Percentiles rank a stretch among this genome's conserved stretches.
phyloP scores from a whole-genome alignment of 2,113 vertebrate species.

The Centropus unirufus region DNA sequence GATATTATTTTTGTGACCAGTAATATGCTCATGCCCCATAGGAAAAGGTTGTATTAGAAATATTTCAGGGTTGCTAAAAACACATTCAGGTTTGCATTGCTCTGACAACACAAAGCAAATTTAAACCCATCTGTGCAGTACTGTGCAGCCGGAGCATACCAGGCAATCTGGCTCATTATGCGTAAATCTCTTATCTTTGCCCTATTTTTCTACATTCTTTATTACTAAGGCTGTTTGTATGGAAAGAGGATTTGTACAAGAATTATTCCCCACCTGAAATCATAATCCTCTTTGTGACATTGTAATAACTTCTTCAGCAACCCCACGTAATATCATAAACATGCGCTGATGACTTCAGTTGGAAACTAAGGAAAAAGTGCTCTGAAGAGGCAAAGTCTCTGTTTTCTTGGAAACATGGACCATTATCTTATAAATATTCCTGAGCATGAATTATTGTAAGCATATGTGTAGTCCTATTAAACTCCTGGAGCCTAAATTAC shows the following conservation, averaged over 20 bases:
- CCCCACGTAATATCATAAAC: constrained; percentile 53
- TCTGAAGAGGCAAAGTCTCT: not conserved
- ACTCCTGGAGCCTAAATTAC: constrained; percentile 24
- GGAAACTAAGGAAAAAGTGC: not conserved
- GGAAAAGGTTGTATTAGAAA: not conserved
- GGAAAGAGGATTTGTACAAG: constrained; percentile 58
- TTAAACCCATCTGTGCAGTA: not conserved
- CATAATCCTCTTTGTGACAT: constrained; percentile 53
- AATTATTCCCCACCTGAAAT: constrained; percentile 62
- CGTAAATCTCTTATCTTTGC: constrained; percentile 53
- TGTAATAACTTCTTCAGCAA: constrained; percentile 58
- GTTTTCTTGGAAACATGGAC: constrained; percentile 20
- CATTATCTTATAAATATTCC: not conserved
- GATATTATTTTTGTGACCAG: not conserved
- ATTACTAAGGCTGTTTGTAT: constrained; percentile 25
- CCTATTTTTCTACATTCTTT: constrained; percentile 51
- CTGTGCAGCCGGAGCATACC: constrained; percentile 4
- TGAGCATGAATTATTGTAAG: constrained; percentile 32
- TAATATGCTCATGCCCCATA: not conserved
- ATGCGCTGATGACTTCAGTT: not conserved
- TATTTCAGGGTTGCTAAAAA: not conserved
- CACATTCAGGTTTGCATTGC: not conserved
- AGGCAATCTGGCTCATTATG: constrained; percentile 40
- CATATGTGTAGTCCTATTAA: constrained; percentile 34
- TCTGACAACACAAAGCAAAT: not conserved